phyloP scores from a whole-genome alignment of 2,797 vertebrate species.

The Tachyglossus aculeatus region DNA sequence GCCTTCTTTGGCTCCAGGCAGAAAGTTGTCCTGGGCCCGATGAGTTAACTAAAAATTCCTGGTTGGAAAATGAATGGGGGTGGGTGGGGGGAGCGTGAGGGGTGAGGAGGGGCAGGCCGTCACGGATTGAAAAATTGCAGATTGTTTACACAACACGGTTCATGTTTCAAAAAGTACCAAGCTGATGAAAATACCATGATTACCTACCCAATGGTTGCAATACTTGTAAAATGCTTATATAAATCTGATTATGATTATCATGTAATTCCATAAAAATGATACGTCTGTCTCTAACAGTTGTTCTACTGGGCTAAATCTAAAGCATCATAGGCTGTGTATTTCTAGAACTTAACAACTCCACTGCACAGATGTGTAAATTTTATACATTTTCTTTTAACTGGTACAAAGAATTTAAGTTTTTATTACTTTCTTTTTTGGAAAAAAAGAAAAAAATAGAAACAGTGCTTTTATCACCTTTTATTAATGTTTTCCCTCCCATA shows the following conservation, averaged over 20 bases:
- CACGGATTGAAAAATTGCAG: constrained; percentile 86
- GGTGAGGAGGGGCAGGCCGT: constrained; percentile 56
- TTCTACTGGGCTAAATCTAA: constrained; percentile 92
- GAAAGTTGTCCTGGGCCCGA: constrained; percentile 54
- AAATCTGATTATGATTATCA: constrained; percentile 90
- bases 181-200: constrained; percentile 85
- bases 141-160: constrained; percentile 83
- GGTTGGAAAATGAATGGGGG: constrained; percentile 7
- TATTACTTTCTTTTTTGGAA: constrained; percentile 86
- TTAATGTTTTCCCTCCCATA: constrained; percentile 85
- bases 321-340: constrained; percentile 89
- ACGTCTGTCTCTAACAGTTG: constrained; percentile 88
- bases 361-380: constrained; percentile 92
- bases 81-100: not conserved
- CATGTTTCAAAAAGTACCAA: constrained; percentile 87
- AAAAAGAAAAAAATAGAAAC: constrained; percentile 90
- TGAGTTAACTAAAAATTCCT: constrained; percentile 21
- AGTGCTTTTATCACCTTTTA: constrained; percentile 85
- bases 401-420: constrained; percentile 90
- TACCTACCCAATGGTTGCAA: constrained; percentile 87
- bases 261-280: constrained; percentile 91
- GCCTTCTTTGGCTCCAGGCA: constrained; percentile 43
- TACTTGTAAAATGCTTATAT: constrained; percentile 92
- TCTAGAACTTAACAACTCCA: constrained; percentile 93
- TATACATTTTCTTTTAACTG: constrained; percentile 85